Evolutionary conservation across 2,888 invertebrate species (phyloP), one percentile per base, ranked within the genome.

Genomic region (Athrips mouffetella): DNA sequence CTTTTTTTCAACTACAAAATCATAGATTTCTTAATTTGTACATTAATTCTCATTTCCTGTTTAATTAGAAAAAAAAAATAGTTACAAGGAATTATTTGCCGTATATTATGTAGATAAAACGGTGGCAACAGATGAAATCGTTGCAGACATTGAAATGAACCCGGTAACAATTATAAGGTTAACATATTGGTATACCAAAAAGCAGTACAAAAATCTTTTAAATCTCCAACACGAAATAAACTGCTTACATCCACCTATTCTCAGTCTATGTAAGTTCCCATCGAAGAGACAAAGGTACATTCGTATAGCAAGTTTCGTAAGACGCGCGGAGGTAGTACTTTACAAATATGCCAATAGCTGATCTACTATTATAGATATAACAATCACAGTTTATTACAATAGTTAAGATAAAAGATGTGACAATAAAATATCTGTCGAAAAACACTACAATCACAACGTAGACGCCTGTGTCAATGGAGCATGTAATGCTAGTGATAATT

Each of bases 361-460:
- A 68, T 71, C 65, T 69, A 73, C 54, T 59, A 55, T 58, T 29
- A 33, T 50, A 48, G 21, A 27, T 54, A 67, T 70, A 71, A 76
- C 70, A 77, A 82, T 82, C 80, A 82, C 81, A 82, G 80, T 73
- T 74, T 68, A 65, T 61, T 68, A 71, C 67, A 70, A 70, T 69
- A 69, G 64, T 67, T 51, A 62, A 59, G 56, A 71, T 69, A 70
- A 71, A 71, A 76, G 70, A 74, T 66, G 70, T 73, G 76, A 78
- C 70, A 67, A 70, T 70, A 67, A 78, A 80, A 80, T 67, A 76
- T 67, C 63, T 77, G 69, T 82, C 78, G 71, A 83, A 82, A 37
- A 83, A 83, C 62, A 78, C 78, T 81, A 80, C 78, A 69, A 76
- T 83, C 81, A 85, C 83, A 83, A 83, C 76, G 70, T 75, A 78